A percentile compares a stretch with the other conserved stretches of the same genome.
Conservation (phyloP, 2,113 vertebrate genomes). For the Prionailurus viverrinus region DNA sequence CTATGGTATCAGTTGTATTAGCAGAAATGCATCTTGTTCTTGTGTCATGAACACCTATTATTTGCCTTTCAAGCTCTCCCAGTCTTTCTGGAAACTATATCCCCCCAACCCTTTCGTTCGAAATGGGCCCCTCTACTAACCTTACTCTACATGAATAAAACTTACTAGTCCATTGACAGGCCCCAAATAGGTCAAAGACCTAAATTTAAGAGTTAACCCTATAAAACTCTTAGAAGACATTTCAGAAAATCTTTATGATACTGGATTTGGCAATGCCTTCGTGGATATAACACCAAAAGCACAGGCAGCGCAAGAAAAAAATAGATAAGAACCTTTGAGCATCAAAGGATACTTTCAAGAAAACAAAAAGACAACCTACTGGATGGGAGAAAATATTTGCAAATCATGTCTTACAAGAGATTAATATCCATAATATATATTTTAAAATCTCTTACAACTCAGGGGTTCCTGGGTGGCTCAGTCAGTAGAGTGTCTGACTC, state of each 20-base stretch:
- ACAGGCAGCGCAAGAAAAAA: not conserved
- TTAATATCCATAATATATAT: not conserved
- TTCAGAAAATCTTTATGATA: not conserved
- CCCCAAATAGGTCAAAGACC: not conserved
- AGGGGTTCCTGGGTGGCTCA: not conserved
- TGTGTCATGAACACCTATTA: not conserved
- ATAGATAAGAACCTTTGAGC: constrained; percentile 4
- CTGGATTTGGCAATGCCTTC: not conserved
- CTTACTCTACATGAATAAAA: not conserved
- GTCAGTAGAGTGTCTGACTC: too few species aligned
- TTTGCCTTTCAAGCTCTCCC: constrained; percentile 39
- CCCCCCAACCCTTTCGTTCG: not conserved
- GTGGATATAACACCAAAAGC: not conserved
- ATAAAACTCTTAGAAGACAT: not conserved
- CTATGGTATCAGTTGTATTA: not conserved
- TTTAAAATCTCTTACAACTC: not conserved
- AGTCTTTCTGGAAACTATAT: not conserved
- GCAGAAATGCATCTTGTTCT: not conserved
- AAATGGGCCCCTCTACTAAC: not conserved
- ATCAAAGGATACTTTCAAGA: constrained; percentile 26
- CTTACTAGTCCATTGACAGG: not conserved
- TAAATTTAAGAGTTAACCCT: constrained; percentile 6
- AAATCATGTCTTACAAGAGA: not conserved
- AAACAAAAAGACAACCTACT: not conserved
- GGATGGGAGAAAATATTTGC: constrained; percentile 40